A percentile compares a stretch with the other conserved stretches of the same genome.
phyloP scores from a whole-genome alignment of 1,140 invertebrate species.

The Asbolus verrucosus region DNA sequence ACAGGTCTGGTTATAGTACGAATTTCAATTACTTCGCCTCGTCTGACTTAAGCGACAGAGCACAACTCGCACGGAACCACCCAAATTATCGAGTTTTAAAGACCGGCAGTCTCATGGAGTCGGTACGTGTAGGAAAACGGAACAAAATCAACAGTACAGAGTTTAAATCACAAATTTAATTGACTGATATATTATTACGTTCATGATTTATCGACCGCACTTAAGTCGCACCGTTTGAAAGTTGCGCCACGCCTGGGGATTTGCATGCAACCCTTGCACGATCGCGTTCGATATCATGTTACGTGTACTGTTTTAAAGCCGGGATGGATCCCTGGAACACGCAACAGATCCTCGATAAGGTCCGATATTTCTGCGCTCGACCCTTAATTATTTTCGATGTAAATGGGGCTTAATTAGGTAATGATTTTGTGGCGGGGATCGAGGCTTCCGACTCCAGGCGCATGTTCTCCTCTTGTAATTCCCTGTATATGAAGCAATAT shows the following conservation, averaged over 20 bases:
- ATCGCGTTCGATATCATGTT: too few species aligned
- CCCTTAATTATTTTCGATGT: conserved; percentile 33
- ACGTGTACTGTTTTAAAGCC: neutral
- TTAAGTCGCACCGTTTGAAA: neutral
- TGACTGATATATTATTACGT: conserved; percentile 45
- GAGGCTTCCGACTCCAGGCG: too few species aligned
- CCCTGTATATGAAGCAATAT: conserved; percentile 14
- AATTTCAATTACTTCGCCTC: conserved; percentile 40
- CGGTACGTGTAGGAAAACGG: too few species aligned
- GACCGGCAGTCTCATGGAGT: too few species aligned
- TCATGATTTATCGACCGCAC: conserved; percentile 25
- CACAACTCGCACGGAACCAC: too few species aligned
- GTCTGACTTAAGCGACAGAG: too few species aligned
- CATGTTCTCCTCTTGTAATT: conserved; percentile 13
- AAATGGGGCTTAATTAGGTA: conserved; percentile 35
- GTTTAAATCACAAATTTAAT: conserved; percentile 41
- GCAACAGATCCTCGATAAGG: conserved; percentile 27
- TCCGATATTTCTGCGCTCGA: neutral
- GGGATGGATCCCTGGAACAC: neutral
- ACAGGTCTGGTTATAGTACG: conserved; percentile 11
- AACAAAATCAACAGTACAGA: neutral
- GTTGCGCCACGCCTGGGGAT: neutral
- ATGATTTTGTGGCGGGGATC: conserved; percentile 29
- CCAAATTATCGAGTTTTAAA: too few species aligned
- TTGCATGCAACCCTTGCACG: conserved; percentile 8